Base-by-base conservation (phyloP, 2,113 vertebrate species). In the Dromas ardeola region DNA sequence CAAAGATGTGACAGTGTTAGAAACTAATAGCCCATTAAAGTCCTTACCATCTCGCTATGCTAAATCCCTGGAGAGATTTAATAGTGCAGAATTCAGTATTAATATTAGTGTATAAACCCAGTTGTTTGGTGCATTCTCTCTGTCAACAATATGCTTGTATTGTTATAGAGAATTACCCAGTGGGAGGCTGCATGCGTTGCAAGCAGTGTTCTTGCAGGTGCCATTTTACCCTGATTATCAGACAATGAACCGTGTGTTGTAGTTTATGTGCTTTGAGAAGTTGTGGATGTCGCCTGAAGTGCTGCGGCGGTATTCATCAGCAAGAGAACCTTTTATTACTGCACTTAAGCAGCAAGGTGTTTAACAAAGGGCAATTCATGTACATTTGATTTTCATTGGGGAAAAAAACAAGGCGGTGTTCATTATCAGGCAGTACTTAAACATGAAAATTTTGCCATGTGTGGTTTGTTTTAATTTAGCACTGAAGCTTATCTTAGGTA, bases 391-490 rank as follows among this genome's bases (percentile, higher is more conserved):
- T 91, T 94, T 85, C 42, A 65, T 2, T 82, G 63, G 52, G 47
- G 43, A 47, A 36, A 47, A 65, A 34, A 71, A 2, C 81, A 80
- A 80, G 49, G 73, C 27, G 11, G 30, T 58, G 49, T 81, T 95
- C 70, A 36, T 79, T 94, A 87, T 93, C 91, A 80, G 65, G 73
- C 58, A 55, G 15, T 70, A 65, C 70, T 97, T 95, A 81, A 91
- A 93, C 72, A 79, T 50, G 22, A 74, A 71, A 81, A 94, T 90
- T 89, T 94, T 91, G 62, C 66, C 26, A 6, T 94, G 30, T 91
- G 92, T 91, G 87, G 66, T 72, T 97, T 95, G 53, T 93, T 96
- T 90, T 61, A 93, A 30, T 91, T 76, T 85, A 85, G 66, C 21
- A 17, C 49, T 73, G 89, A 82, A 88, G 87, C 53, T 95, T 95